Evolutionary conservation across 2,113 vertebrate species (phyloP).

Genomic region (Cynopterus brachyotis): DNA sequence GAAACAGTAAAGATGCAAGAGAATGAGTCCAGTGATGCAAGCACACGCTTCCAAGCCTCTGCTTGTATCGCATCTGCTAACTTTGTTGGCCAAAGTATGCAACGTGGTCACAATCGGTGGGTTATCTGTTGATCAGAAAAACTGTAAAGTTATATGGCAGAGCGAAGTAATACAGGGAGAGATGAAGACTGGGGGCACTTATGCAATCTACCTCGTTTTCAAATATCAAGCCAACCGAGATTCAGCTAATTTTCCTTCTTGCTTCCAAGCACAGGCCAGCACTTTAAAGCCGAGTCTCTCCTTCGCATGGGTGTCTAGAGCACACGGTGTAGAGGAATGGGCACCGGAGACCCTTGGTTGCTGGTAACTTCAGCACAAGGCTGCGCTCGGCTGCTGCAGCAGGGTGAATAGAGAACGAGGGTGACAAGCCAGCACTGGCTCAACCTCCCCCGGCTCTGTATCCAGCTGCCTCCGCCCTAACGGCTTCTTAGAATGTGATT

Average conservation of each 20-base stretch:
- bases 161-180: neutral
- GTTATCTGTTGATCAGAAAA: neutral
- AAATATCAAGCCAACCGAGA: neutral
- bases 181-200: neutral
- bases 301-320: neutral
- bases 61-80: neutral
- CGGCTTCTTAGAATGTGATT: constrained; percentile 50
- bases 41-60: neutral
- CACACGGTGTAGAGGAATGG: neutral
- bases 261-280: neutral
- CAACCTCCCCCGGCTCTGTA: neutral
- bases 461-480: constrained; percentile 30
- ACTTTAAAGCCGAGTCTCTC: neutral
- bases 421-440: constrained; percentile 46
- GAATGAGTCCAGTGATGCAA: neutral
- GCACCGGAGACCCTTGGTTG: neutral
- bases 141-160: neutral
- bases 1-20: neutral
- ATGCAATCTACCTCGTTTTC: neutral
- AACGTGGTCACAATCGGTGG: neutral
- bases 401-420: neutral
- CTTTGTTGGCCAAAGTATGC: neutral
- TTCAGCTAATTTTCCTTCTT: neutral
- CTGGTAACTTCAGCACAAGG: neutral
- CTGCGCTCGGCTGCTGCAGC: neutral